Base-by-base conservation (phyloP, 1,140 invertebrate species). In the Grapholita molesta region DNA sequence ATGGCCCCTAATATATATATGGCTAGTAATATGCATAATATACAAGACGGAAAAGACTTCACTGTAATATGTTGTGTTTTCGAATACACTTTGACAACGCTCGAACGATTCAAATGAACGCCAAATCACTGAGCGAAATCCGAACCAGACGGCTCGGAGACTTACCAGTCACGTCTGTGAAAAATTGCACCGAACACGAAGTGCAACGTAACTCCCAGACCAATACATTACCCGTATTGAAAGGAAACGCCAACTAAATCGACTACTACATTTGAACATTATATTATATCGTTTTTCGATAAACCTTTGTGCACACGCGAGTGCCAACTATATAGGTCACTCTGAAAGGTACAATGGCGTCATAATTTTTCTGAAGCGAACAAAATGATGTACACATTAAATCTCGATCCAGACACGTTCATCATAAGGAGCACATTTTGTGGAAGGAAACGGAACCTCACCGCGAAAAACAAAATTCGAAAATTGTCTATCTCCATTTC, bases 301-400 rank as follows among this genome's bases (percentile, higher is more conserved):
- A 61, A 61, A 61, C 55, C 24, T 28, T 28, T 30, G 55, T 61
- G 53, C 23, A 55, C 52, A 25, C 24, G 52, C 8, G 9, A n/a
- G n/a, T n/a, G n/a, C n/a, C 55, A 30, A 30, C 6, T 15, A 61
- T 61, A 61, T 61, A 61, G 55, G 55, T 61, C 55, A 28, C 55
- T 6, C 25, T 38, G 24, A n/a, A 28, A 61, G 23, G 55, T 30
- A 61, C 55, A 28, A 61, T 25, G 15, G 12, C 2, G 55, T 2
- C 24, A 61, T 15, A 28, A 61, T 61, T 15, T 61, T 15, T 30
- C 55, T 48, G 15, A 48, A n/a, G n/a, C n/a, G n/a, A n/a, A 21
- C 15, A 21, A 38, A 5, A 12, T 38, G 35, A 38, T 38, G 35
- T 38, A 38, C 35, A 12, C 38, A 48, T 48, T 48, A 48, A 48